phyloP scores from a whole-genome alignment of 2,888 invertebrate genomes.

The Tubiluchus corallicola region DNA sequence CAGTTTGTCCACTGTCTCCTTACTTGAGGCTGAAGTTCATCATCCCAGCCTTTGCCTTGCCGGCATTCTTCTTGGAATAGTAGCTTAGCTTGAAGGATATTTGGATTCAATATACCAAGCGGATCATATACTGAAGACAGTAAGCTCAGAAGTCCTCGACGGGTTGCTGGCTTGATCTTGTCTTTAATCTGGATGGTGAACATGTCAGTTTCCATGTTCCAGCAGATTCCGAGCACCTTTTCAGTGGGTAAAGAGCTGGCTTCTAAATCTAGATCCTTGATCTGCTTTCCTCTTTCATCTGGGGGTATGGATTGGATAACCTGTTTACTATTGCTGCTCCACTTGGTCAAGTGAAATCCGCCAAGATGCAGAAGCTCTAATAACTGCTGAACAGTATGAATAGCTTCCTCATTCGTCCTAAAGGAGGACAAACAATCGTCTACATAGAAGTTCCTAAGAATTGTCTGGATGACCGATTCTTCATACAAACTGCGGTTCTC shows the following conservation, averaged over 20 bases:
- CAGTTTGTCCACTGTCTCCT: no score
- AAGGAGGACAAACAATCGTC: constrained; percentile 12
- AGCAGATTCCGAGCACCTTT: no score
- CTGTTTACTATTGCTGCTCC: constrained; percentile 4
- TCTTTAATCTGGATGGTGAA: no score
- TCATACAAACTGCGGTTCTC: no score
- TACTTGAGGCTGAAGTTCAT: no score
- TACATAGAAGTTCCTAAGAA: constrained; percentile 11
- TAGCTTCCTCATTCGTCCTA: background rate
- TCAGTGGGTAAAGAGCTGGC: constrained; percentile 7
- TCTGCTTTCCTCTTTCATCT: background rate
- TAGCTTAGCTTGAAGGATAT: constrained; percentile 11
- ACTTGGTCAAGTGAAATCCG: constrained; percentile 10
- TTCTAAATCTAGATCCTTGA: no score
- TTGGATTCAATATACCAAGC: constrained; percentile 14
- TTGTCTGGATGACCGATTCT: no score
- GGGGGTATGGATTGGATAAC: constrained; percentile 1
- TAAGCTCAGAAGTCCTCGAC: constrained; percentile 13
- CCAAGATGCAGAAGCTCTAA: no score
- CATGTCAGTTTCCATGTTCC: no score
- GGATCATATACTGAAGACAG: constrained; percentile 15
- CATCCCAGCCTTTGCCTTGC: constrained; percentile 13
- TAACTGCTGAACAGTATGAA: background rate
- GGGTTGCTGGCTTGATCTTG: no score
- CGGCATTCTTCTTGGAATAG: constrained; percentile 13